Base-by-base conservation (phyloP, 2,888 invertebrate species). In the Atherix ibis region DNA sequence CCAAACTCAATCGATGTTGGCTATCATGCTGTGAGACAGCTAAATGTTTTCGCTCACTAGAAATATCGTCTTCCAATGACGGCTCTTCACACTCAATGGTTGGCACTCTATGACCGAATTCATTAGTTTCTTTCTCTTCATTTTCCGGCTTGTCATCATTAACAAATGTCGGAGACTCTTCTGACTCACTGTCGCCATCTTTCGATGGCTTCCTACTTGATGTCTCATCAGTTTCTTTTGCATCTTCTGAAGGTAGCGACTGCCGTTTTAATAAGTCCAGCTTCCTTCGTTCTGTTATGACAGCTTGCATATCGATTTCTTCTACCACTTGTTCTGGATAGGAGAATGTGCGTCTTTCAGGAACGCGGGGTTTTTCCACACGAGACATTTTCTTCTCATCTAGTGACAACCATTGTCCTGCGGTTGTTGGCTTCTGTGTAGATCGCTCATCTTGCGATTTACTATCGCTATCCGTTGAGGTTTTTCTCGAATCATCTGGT, bases 111-210 rank as follows among this genome's bases (percentile, higher is more conserved):
- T 56, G 56, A 0, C 51, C 51, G 36, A 52, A 56, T 27, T 65
- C 66, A n/a, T 64, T 64, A 6, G 31, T 26, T n/a, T n/a, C n/a
- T n/a, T n/a, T n/a, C n/a, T n/a, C n/a, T n/a, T n/a, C n/a, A 12
- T 37, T 34, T 44, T 59, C 58, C 12, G 62, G 59, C 51, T 69
- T 73, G 22, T 72, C 49, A 29, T 73, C 73, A 45, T 71, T 73
- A 0, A 72, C 70, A 55, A 74, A 73, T 2, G 76, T 76, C 41
- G 76, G 57, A 5, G 76, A 76, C 47, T 77, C 77, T 47, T 77
- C 77, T 47, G 77, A 76, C 47, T 72, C 74, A 44, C 76, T 76
- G 3, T 59, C 64, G 1, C 67, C 62, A n/a, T n/a, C n/a, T 43
- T 64, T 66, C 1, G 66, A 63, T 45, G 64, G 65, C 36, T 62